Evolutionary conservation across 2,888 invertebrate species (phyloP), one percentile per base, ranked within the genome.

Genomic region (Ectropis crepuscularia): DNA sequence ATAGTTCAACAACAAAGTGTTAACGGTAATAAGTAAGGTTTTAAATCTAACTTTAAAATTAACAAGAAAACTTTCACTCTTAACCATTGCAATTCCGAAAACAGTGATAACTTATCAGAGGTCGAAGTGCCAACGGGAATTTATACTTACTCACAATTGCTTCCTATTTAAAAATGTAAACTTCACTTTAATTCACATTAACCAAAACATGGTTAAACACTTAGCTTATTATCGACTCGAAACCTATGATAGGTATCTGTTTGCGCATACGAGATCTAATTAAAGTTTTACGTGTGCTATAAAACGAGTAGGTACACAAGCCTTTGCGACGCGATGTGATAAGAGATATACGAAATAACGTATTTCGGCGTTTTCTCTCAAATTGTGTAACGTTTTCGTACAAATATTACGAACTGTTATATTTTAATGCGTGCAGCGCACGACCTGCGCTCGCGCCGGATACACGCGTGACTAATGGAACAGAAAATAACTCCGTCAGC

Each of bases 401-500:
- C 38, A 51, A 62, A 63, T 53, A 67, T 61, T 61, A 55, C 69
- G 58, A 59, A 55, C 54, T 47, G 68, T 28, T 28, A 63, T 69
- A 65, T 68, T 74, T 73, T 73, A 58, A 67, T 61, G 67, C 64
- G 69, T 64, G 71, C 65, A 74, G 67, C 74, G 69, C 85, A 79
- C 80, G 84, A 79, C 82, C 77, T 86, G 83, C 82, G 81, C 81
- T 67, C 80, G 88, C 88, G 88, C 85, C 91, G 91, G 90, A 90
- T 91, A 89, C 89, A 84, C 85, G 90, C 80, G 90, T 92, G 92
- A 92, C 92, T 92, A 92, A 92, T 89, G 82, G 85, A 80, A 87
- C 92, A 92, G 91, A 92, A 92, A 92, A 92, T 92, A 92, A 90
- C 90, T 90, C 86, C 86, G 90, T 89, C 90, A 91, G 89, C 83